phyloP scores from a whole-genome alignment of 1,140 invertebrate species.

The Aricia agestis region DNA sequence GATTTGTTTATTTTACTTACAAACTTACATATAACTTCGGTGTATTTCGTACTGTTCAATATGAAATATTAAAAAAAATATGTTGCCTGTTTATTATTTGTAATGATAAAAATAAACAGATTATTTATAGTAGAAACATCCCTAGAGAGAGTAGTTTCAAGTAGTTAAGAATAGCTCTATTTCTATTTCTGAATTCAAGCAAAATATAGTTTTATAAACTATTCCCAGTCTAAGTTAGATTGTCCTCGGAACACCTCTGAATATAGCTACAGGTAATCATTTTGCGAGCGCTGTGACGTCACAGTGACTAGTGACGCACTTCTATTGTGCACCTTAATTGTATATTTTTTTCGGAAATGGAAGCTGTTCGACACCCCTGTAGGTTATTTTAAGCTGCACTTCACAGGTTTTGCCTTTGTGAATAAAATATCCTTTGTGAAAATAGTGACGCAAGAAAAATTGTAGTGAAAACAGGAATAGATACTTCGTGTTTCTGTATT shows the following conservation, averaged over 20 bases:
- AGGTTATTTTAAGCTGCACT: not conserved
- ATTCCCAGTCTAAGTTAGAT: not conserved
- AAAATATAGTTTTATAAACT: not conserved
- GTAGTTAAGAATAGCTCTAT: not conserved
- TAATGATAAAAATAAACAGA: too few species aligned
- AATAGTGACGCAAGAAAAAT: not conserved
- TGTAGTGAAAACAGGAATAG: not conserved
- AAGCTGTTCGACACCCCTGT: not conserved
- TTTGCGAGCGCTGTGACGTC: not conserved
- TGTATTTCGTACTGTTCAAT: too few species aligned
- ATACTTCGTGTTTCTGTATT: too few species aligned
- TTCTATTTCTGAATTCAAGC: not conserved
- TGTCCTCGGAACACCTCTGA: not conserved
- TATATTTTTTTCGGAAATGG: not conserved
- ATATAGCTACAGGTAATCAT: not conserved
- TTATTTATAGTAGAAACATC: too few species aligned
- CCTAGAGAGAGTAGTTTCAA: too few species aligned
- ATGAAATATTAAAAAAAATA: too few species aligned
- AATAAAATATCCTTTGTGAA: not conserved
- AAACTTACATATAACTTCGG: too few species aligned
- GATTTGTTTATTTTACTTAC: too few species aligned
- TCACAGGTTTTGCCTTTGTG: not conserved
- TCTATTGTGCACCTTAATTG: conserved; percentile 3
- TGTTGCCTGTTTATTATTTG: too few species aligned
- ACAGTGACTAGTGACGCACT: not conserved